These are phyloP conservation scores for Theodoxus fluviatilis DNA, from an alignment of 2,888 invertebrate species.

Conservation along the genomic window DNA sequence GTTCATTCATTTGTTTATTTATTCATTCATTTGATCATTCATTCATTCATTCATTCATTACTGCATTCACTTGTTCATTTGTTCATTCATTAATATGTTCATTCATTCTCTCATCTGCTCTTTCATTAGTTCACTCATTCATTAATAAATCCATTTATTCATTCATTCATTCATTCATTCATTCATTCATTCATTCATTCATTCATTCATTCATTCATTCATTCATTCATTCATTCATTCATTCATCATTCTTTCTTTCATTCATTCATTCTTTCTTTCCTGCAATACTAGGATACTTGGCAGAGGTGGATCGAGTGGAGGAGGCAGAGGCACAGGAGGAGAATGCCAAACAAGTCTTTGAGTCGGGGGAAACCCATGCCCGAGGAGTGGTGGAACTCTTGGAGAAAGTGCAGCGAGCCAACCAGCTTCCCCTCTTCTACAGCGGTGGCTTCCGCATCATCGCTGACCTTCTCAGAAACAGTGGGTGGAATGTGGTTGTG, in stretches of 20 bases:
- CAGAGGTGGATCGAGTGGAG: conserved; percentile 53
- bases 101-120: too few relatives aligned
- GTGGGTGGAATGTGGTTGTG: conserved; percentile 36
- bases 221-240: not conserved
- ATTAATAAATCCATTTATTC: too few relatives aligned
- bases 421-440: conserved; percentile 60
- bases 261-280: not conserved
- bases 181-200: too few relatives aligned
- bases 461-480: conserved; percentile 41
- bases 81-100: too few relatives aligned
- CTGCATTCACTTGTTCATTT: too few relatives aligned
- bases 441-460: conserved; percentile 59
- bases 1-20: too few relatives aligned
- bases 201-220: not conserved
- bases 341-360: conserved; percentile 51
- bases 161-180: too few relatives aligned
- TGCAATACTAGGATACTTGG: conserved; percentile 48
- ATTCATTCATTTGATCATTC: too few relatives aligned
- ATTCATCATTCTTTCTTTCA: not conserved
- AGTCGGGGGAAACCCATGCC: conserved; percentile 44
- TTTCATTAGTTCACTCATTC: too few relatives aligned
- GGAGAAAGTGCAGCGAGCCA: conserved; percentile 45
- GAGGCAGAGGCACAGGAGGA: conserved; percentile 45
- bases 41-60: too few relatives aligned
- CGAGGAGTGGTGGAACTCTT: conserved; percentile 51